phyloP scores from a whole-genome alignment of 64 coral and sea anemone genomes.

The Stichodactyla helianthus region DNA sequence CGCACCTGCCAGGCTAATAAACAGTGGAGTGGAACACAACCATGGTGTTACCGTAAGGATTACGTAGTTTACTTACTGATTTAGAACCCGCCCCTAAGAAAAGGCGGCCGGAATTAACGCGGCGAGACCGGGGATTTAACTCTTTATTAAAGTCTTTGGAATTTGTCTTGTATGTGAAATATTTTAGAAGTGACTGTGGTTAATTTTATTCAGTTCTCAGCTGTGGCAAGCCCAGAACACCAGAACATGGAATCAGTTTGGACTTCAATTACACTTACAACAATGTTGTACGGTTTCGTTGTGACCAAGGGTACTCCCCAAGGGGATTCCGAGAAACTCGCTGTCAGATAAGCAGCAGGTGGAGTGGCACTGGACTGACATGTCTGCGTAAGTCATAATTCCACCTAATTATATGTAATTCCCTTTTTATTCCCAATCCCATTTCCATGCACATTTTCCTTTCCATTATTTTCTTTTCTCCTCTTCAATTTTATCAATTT shows the following conservation, averaged over 20 bases:
- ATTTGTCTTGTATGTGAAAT: too few species aligned
- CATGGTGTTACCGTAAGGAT: conserved; percentile 51
- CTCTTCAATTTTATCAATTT: too few species aligned
- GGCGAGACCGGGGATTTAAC: too few species aligned
- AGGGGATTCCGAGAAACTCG: conserved; percentile 48
- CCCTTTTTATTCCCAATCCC: too few species aligned
- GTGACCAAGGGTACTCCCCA: conserved; percentile 43
- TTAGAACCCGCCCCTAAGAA: background rate
- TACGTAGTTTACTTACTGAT: background rate
- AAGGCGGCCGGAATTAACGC: too few species aligned
- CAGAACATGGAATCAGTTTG: conserved; percentile 34
- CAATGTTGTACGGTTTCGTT: conserved; percentile 39
- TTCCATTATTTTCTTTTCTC: too few species aligned
- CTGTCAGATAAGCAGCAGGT: conserved; percentile 55
- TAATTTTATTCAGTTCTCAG: conserved; percentile 42
- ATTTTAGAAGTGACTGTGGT: background rate
- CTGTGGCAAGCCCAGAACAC: conserved; percentile 47
- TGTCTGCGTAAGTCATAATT: conserved; percentile 42
- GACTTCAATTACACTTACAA: conserved; percentile 52
- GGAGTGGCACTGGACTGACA: conserved; percentile 36
- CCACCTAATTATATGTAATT: too few species aligned
- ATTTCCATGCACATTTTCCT: too few species aligned
- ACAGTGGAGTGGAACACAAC: conserved; percentile 55
- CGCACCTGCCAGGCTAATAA: conserved; percentile 63
- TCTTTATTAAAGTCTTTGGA: too few species aligned